Percentiles rank a stretch among this genome's conserved stretches.
These are phyloP conservation scores for Hippocampus guttulatus DNA, from an alignment of 2,113 vertebrate species.

Conservation along the genomic window DNA sequence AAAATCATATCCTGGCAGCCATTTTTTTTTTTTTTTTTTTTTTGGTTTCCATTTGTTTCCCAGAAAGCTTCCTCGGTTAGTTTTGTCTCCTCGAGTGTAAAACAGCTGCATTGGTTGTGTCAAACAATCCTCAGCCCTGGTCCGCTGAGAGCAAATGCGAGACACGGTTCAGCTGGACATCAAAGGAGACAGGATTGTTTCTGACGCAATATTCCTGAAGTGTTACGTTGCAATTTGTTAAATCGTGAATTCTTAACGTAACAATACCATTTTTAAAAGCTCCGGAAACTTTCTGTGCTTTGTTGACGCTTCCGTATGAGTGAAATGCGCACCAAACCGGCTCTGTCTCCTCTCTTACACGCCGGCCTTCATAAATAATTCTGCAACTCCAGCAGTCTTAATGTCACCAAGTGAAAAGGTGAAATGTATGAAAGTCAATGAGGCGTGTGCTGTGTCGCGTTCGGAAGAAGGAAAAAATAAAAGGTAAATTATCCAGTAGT, in stretches of 20 bases:
- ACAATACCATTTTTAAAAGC: not conserved
- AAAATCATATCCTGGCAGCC: not conserved
- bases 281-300: not conserved
- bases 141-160: not conserved
- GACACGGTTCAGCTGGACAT: constrained; percentile 40
- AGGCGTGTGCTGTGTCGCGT: not conserved
- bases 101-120: constrained; percentile 47
- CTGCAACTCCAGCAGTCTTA: constrained; percentile 1
- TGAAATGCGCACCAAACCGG: not conserved
- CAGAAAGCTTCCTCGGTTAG: not conserved
- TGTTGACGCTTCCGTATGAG: not conserved
- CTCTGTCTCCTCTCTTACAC: not conserved
- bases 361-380: constrained; percentile 13
- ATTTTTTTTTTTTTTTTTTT: not conserved
- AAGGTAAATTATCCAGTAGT: not conserved
- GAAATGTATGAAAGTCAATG: constrained; percentile 5
- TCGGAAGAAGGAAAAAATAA: not conserved
- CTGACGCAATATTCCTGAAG: not conserved
- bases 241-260: not conserved
- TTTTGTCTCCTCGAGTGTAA: constrained; percentile 6
- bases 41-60: not conserved
- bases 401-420: constrained; percentile 6
- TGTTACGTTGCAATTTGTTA: not conserved
- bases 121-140: constrained; percentile 30
- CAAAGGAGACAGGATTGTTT: constrained; percentile 6